Percentiles rank a stretch among this genome's conserved stretches.
Evolutionary conservation across 1,140 invertebrate genomes (phyloP).

Genomic region (Drosophila carrolli): DNA sequence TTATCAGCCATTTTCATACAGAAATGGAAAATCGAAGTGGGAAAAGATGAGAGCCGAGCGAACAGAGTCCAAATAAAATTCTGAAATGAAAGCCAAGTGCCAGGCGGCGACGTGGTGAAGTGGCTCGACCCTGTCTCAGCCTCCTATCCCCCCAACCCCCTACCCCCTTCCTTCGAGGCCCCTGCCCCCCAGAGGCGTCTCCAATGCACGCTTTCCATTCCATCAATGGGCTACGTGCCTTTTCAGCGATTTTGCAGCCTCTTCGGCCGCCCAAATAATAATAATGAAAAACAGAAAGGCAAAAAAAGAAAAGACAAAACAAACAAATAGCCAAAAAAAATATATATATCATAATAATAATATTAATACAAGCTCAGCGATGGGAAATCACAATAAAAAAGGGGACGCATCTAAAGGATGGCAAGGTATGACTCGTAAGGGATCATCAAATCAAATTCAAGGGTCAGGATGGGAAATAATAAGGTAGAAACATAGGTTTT

Average conservation of each 20-base stretch:
- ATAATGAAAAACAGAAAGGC: slow-evolving; percentile 57
- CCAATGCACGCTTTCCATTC: slow-evolving; percentile 34
- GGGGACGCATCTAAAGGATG: neutral
- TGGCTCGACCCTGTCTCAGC: slow-evolving; percentile 59
- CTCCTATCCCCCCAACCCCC: neutral
- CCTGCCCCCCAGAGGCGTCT: slow-evolving; percentile 17
- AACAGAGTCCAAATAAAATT: slow-evolving; percentile 40
- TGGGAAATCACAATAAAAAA: slow-evolving; percentile 12
- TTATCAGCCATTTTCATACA: slow-evolving; percentile 80
- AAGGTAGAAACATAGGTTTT: no score
- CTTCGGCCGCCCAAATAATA: slow-evolving; percentile 52
- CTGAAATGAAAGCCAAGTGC: slow-evolving; percentile 73
- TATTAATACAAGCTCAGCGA: slow-evolving; percentile 51
- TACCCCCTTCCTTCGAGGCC: neutral
- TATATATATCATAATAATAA: slow-evolving; percentile 45
- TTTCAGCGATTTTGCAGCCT: slow-evolving; percentile 78
- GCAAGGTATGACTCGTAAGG: neutral
- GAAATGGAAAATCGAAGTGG: slow-evolving; percentile 74
- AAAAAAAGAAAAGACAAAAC: slow-evolving; percentile 61
- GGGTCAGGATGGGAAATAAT: neutral
- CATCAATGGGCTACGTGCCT: slow-evolving; percentile 79
- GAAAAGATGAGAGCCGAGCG: slow-evolving; percentile 25
- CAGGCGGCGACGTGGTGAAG: slow-evolving; percentile 75
- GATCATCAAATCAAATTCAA: neutral
- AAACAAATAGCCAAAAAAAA: slow-evolving; percentile 26